A percentile compares a stretch with the other conserved stretches of the same genome.
phyloP scores from a whole-genome alignment of 1,140 invertebrate species.

The Lucilia sericata region DNA sequence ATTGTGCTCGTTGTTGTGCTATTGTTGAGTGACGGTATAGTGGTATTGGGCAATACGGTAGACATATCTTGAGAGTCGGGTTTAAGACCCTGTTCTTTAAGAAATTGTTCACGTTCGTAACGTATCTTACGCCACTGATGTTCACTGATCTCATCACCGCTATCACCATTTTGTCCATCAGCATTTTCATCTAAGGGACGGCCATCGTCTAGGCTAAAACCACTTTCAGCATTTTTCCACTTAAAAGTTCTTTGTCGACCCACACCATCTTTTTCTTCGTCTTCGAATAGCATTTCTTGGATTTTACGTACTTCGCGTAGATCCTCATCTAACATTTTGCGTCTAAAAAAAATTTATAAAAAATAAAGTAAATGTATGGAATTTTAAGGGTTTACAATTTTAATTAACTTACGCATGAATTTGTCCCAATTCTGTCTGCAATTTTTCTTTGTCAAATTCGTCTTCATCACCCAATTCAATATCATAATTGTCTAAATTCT shows the following conservation, averaged over 20 bases:
- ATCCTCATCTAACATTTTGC: constrained; percentile 81
- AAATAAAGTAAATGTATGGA: not conserved
- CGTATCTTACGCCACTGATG: constrained; percentile 74
- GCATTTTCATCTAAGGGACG: constrained; percentile 44
- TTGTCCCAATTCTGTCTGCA: constrained; percentile 74
- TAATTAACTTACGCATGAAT: constrained; percentile 72
- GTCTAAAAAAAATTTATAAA: constrained; percentile 67
- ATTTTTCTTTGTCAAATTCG: constrained; percentile 74
- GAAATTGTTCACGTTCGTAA: constrained; percentile 73
- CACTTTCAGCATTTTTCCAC: constrained; percentile 80
- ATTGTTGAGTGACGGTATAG: not conserved
- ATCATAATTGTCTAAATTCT: constrained; percentile 76
- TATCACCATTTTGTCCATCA: constrained; percentile 70
- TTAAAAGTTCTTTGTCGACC: constrained; percentile 80
- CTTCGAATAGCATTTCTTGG: constrained; percentile 83
- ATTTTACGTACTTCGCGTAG: constrained; percentile 78
- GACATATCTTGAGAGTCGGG: constrained; percentile 45
- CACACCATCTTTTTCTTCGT: constrained; percentile 82
- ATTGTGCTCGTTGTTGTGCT: constrained; percentile 33
- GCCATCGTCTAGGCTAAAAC: constrained; percentile 60
- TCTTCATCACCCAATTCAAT: constrained; percentile 80
- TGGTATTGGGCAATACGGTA: constrained; percentile 50
- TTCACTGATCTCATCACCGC: constrained; percentile 73
- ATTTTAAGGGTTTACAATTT: not conserved
- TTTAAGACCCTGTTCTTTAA: constrained; percentile 67